Conservation (phyloP, 2,888 invertebrate species). For the Mesopsocus fuscifrons region DNA sequence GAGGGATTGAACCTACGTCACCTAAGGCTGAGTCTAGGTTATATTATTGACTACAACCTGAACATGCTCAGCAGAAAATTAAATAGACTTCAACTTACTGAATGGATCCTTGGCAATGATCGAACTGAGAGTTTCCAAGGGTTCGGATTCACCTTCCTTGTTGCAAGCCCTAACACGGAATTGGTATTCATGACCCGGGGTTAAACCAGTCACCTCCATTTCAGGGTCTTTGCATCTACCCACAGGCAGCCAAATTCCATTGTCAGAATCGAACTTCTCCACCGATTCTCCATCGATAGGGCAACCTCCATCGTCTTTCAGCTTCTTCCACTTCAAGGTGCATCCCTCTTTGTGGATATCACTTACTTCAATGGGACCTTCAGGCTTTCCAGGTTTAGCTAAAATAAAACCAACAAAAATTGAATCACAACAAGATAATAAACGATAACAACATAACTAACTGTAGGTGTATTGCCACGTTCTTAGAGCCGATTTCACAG, state of each 20-base stretch:
- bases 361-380: constrained; percentile 79
- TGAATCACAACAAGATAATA: too few species aligned
- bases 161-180: constrained; percentile 87
- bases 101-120: constrained; percentile 91
- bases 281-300: constrained; percentile 84
- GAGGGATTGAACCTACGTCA: too few species aligned
- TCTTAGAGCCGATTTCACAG: too few species aligned
- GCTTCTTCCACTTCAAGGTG: constrained; percentile 85
- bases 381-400: constrained; percentile 79
- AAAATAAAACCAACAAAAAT: too few species aligned
- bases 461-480: too few species aligned
- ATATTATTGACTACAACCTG: too few species aligned
- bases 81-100: constrained; percentile 40
- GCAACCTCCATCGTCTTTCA: constrained; percentile 89
- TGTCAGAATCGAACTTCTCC: constrained; percentile 79
- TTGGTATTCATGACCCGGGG: constrained; percentile 86
- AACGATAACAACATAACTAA: too few species aligned
- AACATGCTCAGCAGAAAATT: too few species aligned
- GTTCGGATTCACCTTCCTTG: constrained; percentile 90
- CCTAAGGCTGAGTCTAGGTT: too few species aligned
- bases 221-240: constrained; percentile 68
- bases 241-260: constrained; percentile 78
- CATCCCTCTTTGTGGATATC: constrained; percentile 82
- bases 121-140: constrained; percentile 79
- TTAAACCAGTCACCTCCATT: constrained; percentile 73